Evolutionary conservation across 92 coral and sea anemone species (phyloP).

Genomic region (Siderastrea radians): DNA sequence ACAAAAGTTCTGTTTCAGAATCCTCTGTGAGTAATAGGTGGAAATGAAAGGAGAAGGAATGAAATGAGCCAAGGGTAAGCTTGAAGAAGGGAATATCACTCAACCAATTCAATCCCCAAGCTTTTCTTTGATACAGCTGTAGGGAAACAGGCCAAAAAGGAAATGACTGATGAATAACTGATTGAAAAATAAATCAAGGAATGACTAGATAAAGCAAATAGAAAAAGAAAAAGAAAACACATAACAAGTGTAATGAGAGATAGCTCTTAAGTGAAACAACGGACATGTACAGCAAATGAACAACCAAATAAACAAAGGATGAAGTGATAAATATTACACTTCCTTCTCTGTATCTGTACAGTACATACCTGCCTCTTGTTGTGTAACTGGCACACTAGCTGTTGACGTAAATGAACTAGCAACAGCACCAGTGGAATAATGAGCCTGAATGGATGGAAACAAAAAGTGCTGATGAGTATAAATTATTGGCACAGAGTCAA

Average conservation of each 20-base stretch:
- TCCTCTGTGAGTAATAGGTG: background rate
- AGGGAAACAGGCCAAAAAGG: no score
- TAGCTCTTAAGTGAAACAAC: background rate
- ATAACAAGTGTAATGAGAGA: background rate
- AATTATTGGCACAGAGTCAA: no score
- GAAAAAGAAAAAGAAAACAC: no score
- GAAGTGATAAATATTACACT: background rate
- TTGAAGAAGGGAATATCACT: no score
- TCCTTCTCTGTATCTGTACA: background rate
- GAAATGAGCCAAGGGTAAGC: background rate
- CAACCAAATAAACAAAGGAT: background rate
- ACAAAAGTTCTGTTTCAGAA: background rate
- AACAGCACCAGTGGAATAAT: constrained; percentile 94
- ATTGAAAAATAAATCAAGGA: no score
- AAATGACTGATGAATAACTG: no score
- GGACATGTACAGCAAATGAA: background rate
- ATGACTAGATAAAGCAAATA: no score
- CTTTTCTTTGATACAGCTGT: no score
- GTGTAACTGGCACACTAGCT: constrained; percentile 88
- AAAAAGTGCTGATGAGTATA: background rate
- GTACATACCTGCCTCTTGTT: constrained; percentile 87
- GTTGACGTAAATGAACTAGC: constrained; percentile 93
- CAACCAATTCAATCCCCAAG: no score
- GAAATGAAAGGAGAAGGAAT: background rate
- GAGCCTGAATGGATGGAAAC: constrained; percentile 68